Percentiles rank a stretch among this genome's conserved stretches.
Evolutionary conservation across 2,888 invertebrate species (phyloP).

Genomic region (Poecilus cupreus): DNA sequence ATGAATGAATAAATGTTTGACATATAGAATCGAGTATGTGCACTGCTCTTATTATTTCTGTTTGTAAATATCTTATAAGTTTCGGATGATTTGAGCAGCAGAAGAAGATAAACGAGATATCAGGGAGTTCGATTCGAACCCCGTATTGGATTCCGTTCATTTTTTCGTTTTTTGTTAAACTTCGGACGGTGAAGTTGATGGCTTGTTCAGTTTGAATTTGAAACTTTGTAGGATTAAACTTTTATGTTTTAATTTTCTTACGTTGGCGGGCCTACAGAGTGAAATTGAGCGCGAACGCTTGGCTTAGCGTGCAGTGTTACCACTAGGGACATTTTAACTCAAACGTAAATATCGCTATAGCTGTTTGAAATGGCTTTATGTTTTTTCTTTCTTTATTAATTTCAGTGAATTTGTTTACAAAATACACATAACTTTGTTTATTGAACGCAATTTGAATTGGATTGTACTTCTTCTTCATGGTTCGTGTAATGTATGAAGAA

Average conservation of each 20-base stretch:
- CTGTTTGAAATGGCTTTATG: background rate
- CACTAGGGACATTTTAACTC: conserved; percentile 32
- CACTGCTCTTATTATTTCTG: background rate
- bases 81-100: background rate
- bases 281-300: conserved; percentile 10
- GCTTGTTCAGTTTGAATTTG: conserved; percentile 47
- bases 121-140: background rate
- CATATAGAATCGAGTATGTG: background rate
- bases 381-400: background rate
- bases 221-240: conserved; percentile 46
- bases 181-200: conserved; percentile 10
- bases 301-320: background rate
- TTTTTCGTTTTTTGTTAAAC: conserved; percentile 22
- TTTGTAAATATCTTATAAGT: background rate
- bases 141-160: background rate
- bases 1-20: no score
- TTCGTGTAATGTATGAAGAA: background rate
- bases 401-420: background rate
- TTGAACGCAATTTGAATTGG: background rate
- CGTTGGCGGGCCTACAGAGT: conserved; percentile 11
- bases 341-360: conserved; percentile 26
- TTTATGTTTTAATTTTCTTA: conserved; percentile 52
- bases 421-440: background rate
- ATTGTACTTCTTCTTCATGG: background rate
- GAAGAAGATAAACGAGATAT: background rate